Evolutionary conservation across 2,113 vertebrate genomes (phyloP), one percentile per base, ranked within the genome.

Genomic region (Pteronura brasiliensis): DNA sequence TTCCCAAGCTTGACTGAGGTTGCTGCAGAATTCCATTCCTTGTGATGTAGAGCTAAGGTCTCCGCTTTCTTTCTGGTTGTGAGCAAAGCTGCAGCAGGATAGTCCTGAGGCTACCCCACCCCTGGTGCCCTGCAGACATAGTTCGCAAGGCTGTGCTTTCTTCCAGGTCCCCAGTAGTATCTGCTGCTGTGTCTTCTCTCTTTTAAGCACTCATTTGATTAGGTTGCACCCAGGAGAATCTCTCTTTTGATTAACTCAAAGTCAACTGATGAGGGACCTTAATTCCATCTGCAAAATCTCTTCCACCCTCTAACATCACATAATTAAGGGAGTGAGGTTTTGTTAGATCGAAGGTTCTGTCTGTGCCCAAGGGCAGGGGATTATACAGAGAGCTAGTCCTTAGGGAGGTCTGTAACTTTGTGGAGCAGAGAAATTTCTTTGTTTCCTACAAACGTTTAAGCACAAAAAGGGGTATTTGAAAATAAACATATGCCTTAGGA

Each of bases 91-190:
- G 18, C 3, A 8, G 3, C 3, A 49, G 39, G 11, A 25, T 2
- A 15, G 12, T 12, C 20, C 27, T 8, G 36, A 27, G 20, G 7
- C 3, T 1, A 0, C 9, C 11, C 59, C 21, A 23, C 57, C 57
- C 59, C 9, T 1, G 52, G 23, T 3, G 0, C 47, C 11, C 17
- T 77, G 15, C 9, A 42, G n/a, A 47, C 59, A 27, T 20, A 7
- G 6, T 79, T 57, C 5, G 25, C 3, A 63, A 2, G 12, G 36
- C 18, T 57, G 1, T 7, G 42, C 39, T 67, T 77, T 57, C 36
- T 76, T 39, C 42, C 49, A 55, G 71, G 29, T 10, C 90, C 27
- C 14, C 1, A 47, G 36, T 6, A 17, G 11, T 6, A 20, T 21
- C 34, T 42, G 17, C 20, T 21, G 7, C 15, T 39, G 4, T 10